Evolutionary conservation across 2,797 vertebrate species (phyloP).

Genomic region (Xiphorhynchus erythropygius): DNA sequence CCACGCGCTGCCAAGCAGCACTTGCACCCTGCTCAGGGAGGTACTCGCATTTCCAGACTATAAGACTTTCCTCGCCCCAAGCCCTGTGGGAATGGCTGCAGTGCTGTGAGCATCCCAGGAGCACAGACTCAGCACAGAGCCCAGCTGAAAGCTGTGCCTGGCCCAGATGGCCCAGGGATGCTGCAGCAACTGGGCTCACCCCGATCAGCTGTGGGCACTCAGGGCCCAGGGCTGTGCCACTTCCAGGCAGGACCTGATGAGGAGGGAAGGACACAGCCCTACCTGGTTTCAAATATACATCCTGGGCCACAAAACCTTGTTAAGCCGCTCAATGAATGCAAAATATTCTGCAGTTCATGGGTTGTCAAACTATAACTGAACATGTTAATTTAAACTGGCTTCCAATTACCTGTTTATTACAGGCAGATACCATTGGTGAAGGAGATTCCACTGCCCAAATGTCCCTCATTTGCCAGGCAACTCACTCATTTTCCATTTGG

Average conservation of each 20-base stretch:
- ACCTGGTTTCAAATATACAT: background rate
- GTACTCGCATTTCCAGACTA: background rate
- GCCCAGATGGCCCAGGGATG: background rate
- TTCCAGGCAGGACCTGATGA: background rate
- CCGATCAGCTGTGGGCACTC: background rate
- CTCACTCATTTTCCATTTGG: background rate
- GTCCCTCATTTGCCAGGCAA: accelerated
- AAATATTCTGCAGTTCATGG: background rate
- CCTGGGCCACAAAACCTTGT: background rate
- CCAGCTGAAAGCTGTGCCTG: background rate
- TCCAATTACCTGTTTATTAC: background rate
- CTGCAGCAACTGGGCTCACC: background rate
- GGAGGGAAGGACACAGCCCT: background rate
- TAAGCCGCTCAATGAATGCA: background rate
- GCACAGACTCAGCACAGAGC: background rate
- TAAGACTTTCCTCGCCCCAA: background rate
- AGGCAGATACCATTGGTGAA: background rate
- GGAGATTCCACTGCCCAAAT: background rate
- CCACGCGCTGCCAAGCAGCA: accelerated
- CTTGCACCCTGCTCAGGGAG: background rate
- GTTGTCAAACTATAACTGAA: background rate
- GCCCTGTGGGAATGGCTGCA: accelerated
- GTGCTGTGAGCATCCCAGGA: background rate
- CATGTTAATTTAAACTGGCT: background rate
- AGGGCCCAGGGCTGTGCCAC: accelerated